Conservation (phyloP, 1,140 invertebrate species). For the Batillaria attramentaria region DNA sequence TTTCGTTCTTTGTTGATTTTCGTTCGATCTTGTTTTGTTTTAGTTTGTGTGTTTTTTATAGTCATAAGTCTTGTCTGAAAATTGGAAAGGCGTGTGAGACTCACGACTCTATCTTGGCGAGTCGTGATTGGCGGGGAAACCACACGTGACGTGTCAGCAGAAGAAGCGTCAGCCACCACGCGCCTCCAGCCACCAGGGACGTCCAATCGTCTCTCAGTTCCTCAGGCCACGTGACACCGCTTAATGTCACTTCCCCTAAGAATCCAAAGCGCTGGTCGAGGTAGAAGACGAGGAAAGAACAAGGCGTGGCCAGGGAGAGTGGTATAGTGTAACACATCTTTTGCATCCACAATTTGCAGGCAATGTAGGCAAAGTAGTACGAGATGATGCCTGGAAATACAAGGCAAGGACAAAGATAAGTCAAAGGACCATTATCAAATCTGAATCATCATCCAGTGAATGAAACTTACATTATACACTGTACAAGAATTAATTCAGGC, state of each 20-base stretch:
- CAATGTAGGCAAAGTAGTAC: constrained; percentile 59
- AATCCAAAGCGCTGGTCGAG: neutral
- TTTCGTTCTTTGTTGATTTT: too few relatives aligned
- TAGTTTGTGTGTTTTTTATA: too few relatives aligned
- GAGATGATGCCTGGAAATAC: constrained; percentile 39
- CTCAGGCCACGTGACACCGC: neutral
- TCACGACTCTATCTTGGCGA: constrained; percentile 93
- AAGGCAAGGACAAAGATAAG: too few relatives aligned
- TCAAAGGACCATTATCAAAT: too few relatives aligned
- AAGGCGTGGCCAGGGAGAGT: constrained; percentile 56
- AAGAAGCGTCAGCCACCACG: constrained; percentile 94
- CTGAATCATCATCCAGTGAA: too few relatives aligned
- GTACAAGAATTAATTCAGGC: too few relatives aligned
- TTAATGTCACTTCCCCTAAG: neutral
- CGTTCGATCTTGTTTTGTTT: too few relatives aligned
- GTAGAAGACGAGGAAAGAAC: constrained; percentile 19
- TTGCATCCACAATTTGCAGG: constrained; percentile 68
- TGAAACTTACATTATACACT: too few relatives aligned
- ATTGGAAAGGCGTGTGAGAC: too few relatives aligned
- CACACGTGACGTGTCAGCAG: constrained; percentile 98
- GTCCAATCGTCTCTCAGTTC: neutral
- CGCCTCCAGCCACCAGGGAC: constrained; percentile 64
- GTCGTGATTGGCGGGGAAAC: constrained; percentile 96
- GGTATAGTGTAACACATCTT: constrained; percentile 56
- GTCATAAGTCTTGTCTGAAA: too few relatives aligned